These are phyloP conservation scores for Lota lota DNA, from an alignment of 2,113 vertebrate genomes.

Conservation along the genomic window DNA sequence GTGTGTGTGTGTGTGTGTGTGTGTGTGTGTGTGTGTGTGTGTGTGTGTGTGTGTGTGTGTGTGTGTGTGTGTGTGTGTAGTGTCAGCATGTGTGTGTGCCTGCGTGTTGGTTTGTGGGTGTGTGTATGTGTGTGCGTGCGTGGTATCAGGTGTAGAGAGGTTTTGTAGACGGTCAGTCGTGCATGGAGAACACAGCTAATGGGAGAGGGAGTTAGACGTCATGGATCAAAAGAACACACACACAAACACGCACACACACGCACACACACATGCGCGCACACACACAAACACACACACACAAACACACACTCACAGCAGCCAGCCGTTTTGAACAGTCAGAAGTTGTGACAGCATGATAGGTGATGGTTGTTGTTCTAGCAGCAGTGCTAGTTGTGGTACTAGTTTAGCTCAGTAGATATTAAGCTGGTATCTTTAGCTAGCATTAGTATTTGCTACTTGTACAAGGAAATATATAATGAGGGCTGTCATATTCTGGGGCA, in stretches of 20 bases:
- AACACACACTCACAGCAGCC: conserved; percentile 2
- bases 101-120: neutral
- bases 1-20: neutral
- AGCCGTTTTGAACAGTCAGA: neutral
- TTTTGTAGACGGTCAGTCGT: conserved; percentile 45
- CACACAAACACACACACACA: conserved; percentile 7
- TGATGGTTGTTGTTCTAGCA: neutral
- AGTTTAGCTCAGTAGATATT: neutral
- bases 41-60: neutral
- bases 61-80: conserved; percentile 11
- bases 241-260: conserved; percentile 1
- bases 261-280: conserved; percentile 1
- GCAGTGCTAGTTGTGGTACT: neutral
- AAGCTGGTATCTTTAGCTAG: neutral
- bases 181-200: conserved; percentile 37
- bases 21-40: conserved; percentile 6
- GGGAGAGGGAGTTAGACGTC: conserved; percentile 40
- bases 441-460: neutral
- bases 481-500: too few relatives aligned
- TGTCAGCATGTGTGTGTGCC: conserved; percentile 1
- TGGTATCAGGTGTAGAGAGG: conserved; percentile 33
- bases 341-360: neutral
- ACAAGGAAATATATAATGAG: too few relatives aligned
- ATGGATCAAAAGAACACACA: conserved; percentile 38
- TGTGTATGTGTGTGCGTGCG: conserved; percentile 24